Evolutionary conservation across 2,797 vertebrate genomes (phyloP).

Genomic region (Chanos chanos): DNA sequence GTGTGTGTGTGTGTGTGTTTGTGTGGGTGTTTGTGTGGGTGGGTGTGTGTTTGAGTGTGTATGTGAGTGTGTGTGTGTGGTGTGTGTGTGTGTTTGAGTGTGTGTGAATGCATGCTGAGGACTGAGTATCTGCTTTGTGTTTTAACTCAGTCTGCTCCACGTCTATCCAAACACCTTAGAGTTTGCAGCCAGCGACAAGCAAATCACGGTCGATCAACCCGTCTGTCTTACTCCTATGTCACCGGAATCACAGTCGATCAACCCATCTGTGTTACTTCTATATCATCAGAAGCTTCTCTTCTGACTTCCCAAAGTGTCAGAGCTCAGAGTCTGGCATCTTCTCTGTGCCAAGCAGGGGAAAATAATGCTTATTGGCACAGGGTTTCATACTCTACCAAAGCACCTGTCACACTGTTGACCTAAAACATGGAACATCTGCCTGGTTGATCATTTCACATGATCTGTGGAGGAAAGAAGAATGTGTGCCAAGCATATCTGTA

Average conservation of each 20-base stretch:
- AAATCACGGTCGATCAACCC: slow-evolving; percentile 29
- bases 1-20: too few species aligned
- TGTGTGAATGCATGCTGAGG: too few species aligned
- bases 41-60: too few species aligned
- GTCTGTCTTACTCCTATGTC: slow-evolving; percentile 28
- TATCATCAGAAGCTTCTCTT: slow-evolving; percentile 44
- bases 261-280: slow-evolving; percentile 40
- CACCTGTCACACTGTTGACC: slow-evolving; percentile 75
- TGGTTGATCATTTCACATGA: slow-evolving; percentile 62
- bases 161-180: too few species aligned
- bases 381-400: slow-evolving; percentile 71
- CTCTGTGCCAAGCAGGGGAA: slow-evolving; percentile 68
- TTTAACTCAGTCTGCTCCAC: too few species aligned
- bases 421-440: slow-evolving; percentile 76
- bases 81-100: too few species aligned
- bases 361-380: slow-evolving; percentile 73
- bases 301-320: slow-evolving; percentile 61
- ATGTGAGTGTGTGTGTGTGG: too few species aligned
- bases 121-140: too few species aligned
- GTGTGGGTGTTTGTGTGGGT: too few species aligned
- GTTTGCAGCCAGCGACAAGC: too few species aligned
- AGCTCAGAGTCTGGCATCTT: slow-evolving; percentile 63
- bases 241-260: slow-evolving; percentile 38
- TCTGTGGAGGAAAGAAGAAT: slow-evolving; percentile 51
- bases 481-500: slow-evolving; percentile 65